Evolutionary conservation across 1,140 invertebrate genomes (phyloP).

Genomic region (Drosophila paulistorum): DNA sequence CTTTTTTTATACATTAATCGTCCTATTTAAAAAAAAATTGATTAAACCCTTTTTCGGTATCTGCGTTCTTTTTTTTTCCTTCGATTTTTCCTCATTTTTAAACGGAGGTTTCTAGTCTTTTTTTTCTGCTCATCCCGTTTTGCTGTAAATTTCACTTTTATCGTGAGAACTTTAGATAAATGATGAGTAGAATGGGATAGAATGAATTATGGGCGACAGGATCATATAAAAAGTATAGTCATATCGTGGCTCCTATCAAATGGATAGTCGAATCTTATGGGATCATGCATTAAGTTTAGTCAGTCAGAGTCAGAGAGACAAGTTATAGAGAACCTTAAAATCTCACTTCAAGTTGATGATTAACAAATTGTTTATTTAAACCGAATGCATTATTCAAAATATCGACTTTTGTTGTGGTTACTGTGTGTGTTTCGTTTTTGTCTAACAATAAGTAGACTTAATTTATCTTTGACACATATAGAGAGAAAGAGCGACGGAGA

Average conservation of each 20-base stretch:
- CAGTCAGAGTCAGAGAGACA: too few species aligned
- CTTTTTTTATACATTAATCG: slow-evolving; percentile 72
- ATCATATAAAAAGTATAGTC: too few species aligned
- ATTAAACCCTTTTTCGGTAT: slow-evolving; percentile 67
- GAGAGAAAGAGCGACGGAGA: neutral
- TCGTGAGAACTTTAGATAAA: slow-evolving; percentile 63
- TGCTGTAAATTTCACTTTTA: slow-evolving; percentile 75
- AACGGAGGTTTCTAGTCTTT: slow-evolving; percentile 38
- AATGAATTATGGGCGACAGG: too few species aligned
- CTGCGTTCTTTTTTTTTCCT: slow-evolving; percentile 54
- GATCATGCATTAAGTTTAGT: too few species aligned
- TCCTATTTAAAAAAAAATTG: slow-evolving; percentile 72
- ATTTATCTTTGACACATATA: neutral
- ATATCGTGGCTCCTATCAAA: too few species aligned
- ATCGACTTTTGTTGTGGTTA: too few species aligned
- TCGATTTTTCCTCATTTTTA: slow-evolving; percentile 74
- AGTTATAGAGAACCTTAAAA: too few species aligned
- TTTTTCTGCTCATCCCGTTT: slow-evolving; percentile 62
- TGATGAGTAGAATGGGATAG: neutral
- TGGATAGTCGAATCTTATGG: too few species aligned
- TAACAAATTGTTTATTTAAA: too few species aligned
- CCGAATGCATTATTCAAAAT: too few species aligned
- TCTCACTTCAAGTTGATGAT: too few species aligned
- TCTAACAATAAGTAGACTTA: neutral
- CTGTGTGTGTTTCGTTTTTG: neutral